phyloP scores from a whole-genome alignment of 1,140 invertebrate species.

The Drosophila mauritiana region DNA sequence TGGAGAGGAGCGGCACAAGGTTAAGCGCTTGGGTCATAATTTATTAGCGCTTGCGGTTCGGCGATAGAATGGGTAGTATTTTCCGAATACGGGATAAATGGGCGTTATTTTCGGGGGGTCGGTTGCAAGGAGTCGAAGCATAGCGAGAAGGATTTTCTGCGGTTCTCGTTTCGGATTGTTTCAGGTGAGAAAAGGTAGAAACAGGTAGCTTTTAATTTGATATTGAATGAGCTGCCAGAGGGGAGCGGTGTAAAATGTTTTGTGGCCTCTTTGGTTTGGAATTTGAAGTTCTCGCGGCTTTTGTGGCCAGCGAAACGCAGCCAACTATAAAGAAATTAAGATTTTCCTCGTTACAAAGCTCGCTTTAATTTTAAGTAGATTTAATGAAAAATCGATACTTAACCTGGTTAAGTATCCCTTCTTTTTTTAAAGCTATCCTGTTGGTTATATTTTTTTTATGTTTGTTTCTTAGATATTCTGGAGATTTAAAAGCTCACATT shows the following conservation, averaged over 20 bases:
- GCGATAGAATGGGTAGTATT: slow-evolving; percentile 25
- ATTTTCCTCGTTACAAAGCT: neutral
- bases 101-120: neutral
- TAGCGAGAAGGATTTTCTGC: slow-evolving; percentile 40
- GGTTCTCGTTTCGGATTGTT: slow-evolving; percentile 59
- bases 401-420: no score
- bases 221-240: slow-evolving; percentile 33
- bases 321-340: slow-evolving; percentile 23
- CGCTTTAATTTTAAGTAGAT: neutral
- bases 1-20: slow-evolving; percentile 52
- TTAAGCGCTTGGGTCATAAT: slow-evolving; percentile 76
- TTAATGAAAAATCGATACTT: neutral
- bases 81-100: slow-evolving; percentile 36
- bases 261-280: slow-evolving; percentile 14
- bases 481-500: no score
- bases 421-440: no score
- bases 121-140: slow-evolving; percentile 1
- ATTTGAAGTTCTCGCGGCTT: slow-evolving; percentile 37
- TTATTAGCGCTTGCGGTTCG: slow-evolving; percentile 74
- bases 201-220: slow-evolving; percentile 61
- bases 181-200: slow-evolving; percentile 61
- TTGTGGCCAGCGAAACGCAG: slow-evolving; percentile 29
- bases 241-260: slow-evolving; percentile 24
- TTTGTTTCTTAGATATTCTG: no score
- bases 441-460: no score